phyloP scores from a whole-genome alignment of 2,797 vertebrate genomes.

The Poecilia picta region DNA sequence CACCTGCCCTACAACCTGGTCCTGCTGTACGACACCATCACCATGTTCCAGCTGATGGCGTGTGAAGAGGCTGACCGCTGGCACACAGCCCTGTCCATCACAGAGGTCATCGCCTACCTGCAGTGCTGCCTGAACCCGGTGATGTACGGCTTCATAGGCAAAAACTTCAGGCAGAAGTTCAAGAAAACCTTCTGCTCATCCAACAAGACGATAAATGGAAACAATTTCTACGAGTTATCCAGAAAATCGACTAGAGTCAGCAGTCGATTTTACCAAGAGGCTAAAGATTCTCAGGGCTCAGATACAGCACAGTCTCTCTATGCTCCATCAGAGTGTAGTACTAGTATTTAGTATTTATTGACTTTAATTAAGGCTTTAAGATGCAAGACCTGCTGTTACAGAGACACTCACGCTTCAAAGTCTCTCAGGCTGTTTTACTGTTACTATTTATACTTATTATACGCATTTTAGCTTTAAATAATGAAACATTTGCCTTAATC shows the following conservation, averaged over 20 bases:
- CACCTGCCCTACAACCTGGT: constrained; percentile 88
- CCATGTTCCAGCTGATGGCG: constrained; percentile 67
- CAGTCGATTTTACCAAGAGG: no score
- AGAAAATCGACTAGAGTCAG: no score
- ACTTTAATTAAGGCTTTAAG: background rate
- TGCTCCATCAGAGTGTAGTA: no score
- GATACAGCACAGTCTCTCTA: background rate
- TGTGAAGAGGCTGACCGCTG: background rate
- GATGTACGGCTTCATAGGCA: constrained; percentile 92
- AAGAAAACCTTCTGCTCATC: constrained; percentile 25
- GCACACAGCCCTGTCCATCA: constrained; percentile 52
- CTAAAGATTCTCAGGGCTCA: background rate
- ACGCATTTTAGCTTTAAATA: no score
- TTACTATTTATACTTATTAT: no score
- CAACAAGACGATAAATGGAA: background rate
- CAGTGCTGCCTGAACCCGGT: constrained; percentile 94
- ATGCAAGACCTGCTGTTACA: background rate
- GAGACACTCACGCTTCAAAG: background rate
- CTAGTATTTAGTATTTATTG: no score
- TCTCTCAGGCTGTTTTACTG: no score
- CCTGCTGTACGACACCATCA: constrained; percentile 75
- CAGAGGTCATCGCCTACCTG: constrained; percentile 87
- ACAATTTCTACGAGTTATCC: rapidly evolving
- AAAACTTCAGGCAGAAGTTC: constrained; percentile 90
- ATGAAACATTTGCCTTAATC: background rate